Conservation (phyloP, 1,140 invertebrate genomes). For the Lamellibrachia luymesi region DNA sequence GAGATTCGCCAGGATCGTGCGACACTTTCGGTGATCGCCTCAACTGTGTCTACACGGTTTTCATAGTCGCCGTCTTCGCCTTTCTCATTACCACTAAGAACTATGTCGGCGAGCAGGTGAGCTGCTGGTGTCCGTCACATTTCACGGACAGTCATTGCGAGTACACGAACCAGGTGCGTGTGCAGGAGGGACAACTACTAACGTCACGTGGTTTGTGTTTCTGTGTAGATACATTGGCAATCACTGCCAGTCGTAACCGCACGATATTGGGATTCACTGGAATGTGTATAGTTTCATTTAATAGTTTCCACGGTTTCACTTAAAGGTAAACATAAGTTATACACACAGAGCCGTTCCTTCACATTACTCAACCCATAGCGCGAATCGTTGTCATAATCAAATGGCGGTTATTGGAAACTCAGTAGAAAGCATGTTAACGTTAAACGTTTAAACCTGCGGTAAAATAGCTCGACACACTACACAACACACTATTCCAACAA, state of each 20-base stretch:
- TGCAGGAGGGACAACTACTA: background rate
- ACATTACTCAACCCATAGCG: background rate
- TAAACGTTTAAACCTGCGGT: too few species aligned
- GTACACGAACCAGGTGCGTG: conserved; percentile 29
- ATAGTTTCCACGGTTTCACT: background rate
- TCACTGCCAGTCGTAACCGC: too few species aligned
- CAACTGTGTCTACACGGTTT: conserved; percentile 58
- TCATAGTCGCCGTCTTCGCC: conserved; percentile 56
- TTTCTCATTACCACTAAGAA: conserved; percentile 58
- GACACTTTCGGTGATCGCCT: conserved; percentile 61
- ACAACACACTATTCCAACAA: too few species aligned
- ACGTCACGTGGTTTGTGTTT: background rate
- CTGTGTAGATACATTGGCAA: background rate
- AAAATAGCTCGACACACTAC: too few species aligned
- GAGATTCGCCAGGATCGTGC: background rate
- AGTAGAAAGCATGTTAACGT: too few species aligned
- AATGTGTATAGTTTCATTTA: background rate
- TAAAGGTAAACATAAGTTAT: background rate
- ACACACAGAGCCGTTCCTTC: background rate
- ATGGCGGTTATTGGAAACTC: too few species aligned
- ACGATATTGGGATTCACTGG: too few species aligned
- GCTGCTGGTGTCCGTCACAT: conserved; percentile 48
- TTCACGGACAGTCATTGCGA: conserved; percentile 37
- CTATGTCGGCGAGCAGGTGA: conserved; percentile 60
- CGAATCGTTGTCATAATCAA: too few species aligned